Percentiles rank a stretch among this genome's conserved stretches.
phyloP scores from a whole-genome alignment of 2,888 invertebrate genomes.

The Axea sp. region DNA sequence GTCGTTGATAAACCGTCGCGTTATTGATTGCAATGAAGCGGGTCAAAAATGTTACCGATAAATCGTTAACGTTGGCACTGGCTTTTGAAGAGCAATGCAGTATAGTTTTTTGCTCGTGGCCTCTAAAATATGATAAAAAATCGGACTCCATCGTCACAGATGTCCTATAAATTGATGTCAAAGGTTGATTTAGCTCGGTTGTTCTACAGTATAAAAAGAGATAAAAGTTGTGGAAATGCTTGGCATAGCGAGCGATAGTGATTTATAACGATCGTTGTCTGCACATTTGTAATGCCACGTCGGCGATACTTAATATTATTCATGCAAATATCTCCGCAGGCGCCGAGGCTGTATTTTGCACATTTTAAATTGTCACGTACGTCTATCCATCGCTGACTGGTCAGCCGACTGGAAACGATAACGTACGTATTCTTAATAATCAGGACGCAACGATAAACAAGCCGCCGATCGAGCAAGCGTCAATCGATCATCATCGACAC shows the following conservation, averaged over 20 bases:
- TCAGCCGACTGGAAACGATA: conserved; percentile 36
- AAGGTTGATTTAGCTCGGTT: conserved; percentile 37
- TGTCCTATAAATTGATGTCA: conserved; percentile 38
- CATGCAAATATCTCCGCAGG: conserved; percentile 42
- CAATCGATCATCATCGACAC: conserved; percentile 33
- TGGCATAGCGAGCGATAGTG: conserved; percentile 39
- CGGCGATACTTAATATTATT: conserved; percentile 50
- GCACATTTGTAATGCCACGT: conserved; percentile 42
- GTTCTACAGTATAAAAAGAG: conserved; percentile 30
- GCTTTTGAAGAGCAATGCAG: no score
- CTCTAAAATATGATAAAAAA: conserved; percentile 1
- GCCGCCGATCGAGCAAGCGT: not conserved
- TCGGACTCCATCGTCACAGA: not conserved
- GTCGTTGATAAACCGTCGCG: no score
- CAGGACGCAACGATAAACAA: conserved; percentile 24
- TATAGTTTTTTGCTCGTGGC: no score
- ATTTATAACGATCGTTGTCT: conserved; percentile 54
- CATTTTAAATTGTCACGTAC: conserved; percentile 51
- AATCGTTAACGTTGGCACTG: no score
- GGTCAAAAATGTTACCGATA: no score
- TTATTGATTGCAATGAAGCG: no score
- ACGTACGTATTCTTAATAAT: conserved; percentile 31
- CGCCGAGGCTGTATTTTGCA: conserved; percentile 41
- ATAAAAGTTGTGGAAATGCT: conserved; percentile 45
- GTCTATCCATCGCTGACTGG: conserved; percentile 17